Conservation (phyloP, 2,797 vertebrate species). For the Lates japonicus region DNA sequence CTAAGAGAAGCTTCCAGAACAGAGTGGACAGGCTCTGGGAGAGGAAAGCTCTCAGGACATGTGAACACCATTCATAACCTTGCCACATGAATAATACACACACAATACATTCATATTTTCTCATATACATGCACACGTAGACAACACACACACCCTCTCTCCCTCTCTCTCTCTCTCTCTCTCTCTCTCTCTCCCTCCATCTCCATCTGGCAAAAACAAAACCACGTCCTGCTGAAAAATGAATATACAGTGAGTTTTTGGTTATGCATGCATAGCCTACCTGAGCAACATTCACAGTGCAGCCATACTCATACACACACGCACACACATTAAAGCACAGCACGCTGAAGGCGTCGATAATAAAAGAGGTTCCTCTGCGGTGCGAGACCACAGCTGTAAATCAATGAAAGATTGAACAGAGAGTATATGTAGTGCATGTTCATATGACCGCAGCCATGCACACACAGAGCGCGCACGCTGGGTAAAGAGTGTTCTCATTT, state of each 20-base stretch:
- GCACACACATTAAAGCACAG: slow-evolving; percentile 9
- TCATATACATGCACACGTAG: slow-evolving; percentile 32
- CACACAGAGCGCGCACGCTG: background rate
- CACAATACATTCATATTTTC: slow-evolving; percentile 51
- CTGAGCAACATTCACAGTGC: slow-evolving; percentile 32
- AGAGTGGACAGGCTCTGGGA: slow-evolving; percentile 48
- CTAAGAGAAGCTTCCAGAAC: slow-evolving; percentile 75
- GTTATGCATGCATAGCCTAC: slow-evolving; percentile 47
- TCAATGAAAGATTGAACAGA: slow-evolving; percentile 52
- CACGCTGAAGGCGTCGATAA: slow-evolving; percentile 22
- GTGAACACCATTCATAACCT: slow-evolving; percentile 72
- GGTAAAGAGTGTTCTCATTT: slow-evolving; percentile 11
- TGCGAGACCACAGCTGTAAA: slow-evolving; percentile 30
- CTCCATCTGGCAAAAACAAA: slow-evolving; percentile 40
- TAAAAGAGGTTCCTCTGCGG: slow-evolving; percentile 25
- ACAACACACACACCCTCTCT: background rate
- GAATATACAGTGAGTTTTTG: slow-evolving; percentile 31
- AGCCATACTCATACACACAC: background rate
- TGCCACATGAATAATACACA: slow-evolving; percentile 72
- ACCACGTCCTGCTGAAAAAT: slow-evolving; percentile 29
- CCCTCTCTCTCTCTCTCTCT: background rate
- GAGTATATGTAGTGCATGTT: slow-evolving; percentile 21
- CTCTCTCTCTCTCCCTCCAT: slow-evolving; percentile 5
- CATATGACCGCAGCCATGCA: background rate
- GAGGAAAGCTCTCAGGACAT: slow-evolving; percentile 64